Base-by-base conservation (phyloP, 2,888 invertebrate species). In the Melieria picta region DNA sequence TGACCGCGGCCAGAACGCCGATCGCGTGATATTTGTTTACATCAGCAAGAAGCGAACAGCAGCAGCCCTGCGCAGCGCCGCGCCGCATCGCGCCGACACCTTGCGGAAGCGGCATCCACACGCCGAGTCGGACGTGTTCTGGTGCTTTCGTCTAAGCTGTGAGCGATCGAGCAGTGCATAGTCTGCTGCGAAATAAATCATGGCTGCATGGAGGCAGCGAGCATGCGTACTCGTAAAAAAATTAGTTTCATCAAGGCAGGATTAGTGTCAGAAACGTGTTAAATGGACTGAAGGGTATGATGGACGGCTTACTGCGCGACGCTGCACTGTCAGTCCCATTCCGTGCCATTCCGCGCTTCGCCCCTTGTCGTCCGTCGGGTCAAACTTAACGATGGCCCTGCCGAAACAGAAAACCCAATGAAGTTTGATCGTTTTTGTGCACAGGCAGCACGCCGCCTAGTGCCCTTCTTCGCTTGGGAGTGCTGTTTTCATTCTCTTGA, bases 221-320 rank as follows among this genome's bases (percentile, higher is more conserved):
- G 30, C 30, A 30, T 30, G 77, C 78, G 79, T 78, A 76, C 80
- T 76, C 79, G 79, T 81, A 79, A 83, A 85, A 84, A 85, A 86
- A 85, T 86, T 83, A 85, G 85, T 86, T 86, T 86, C 86, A 86
- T 86, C 86, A 83, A 84, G 83, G 80, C 82, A 82, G 86, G 86
- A 86, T 86, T 86, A 86, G 83, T 84, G 86, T 86, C 86, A 85
- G 81, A 86, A 85, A 85, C 82, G 86, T 86, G 86, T 86, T 86
- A 86, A 86, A 86, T 86, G 86, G 86, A 86, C 85, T 86, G 86
- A 85, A 84, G 85, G 83, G 83, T 82, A 74, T 84, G 83, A 84
- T 84, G 83, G 84, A 84, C 84, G 83, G 83, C 78, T 72, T 75
- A 72, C 79, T 78, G 72, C 78, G 72, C 75, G 73, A 74, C 69